Base-by-base conservation (phyloP, 1,140 invertebrate genomes). In the Parapsyche elsis region DNA sequence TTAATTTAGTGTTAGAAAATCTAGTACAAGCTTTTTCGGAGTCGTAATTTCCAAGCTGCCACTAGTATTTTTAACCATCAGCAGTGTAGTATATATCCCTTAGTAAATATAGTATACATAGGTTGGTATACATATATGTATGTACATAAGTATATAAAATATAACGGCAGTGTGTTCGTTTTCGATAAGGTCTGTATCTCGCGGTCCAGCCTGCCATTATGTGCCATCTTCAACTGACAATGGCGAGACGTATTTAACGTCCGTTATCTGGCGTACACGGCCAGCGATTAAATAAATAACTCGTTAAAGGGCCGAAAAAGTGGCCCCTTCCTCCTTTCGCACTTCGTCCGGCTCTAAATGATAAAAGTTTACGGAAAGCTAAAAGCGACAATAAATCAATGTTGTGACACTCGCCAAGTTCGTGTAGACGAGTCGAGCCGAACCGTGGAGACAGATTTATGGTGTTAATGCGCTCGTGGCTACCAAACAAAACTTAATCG, bases 381-480 rank as follows among this genome's bases (percentile, higher is more conserved):
- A 82, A 82, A 82, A 80, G 78, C 61, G 64, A 49, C 81, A 23
- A 80, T 82, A 82, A 82, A 82, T 82, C 78, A 82, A 80, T 81
- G 81, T 76, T 79, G 81, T 81, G 81, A 81, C 81, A 80, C 53
- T 71, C 77, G 53, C 46, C 59, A 79, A 75, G 71, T 79, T 79
- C 71, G 80, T 73, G 76, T 70, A 71, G 49, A 71, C 80, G n/a
- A 23, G 23, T 26, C 44, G 59, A 23, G 23, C 24, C 44, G 59
- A 57, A 26, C 26, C 49, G 78, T 38, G 67, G 57, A 59, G 77
- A 82, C 75, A 67, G 78, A 82, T 82, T 82, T 82, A 82, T 77
- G 64, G 78, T 71, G 74, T 79, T 80, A 80, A 82, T 80, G 78
- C 71, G 57, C 78, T 38, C 7, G 76, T 49, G 76, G 80, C 49